Evolutionary conservation across 2,113 vertebrate species (phyloP).

Genomic region (Numida meleagris): DNA sequence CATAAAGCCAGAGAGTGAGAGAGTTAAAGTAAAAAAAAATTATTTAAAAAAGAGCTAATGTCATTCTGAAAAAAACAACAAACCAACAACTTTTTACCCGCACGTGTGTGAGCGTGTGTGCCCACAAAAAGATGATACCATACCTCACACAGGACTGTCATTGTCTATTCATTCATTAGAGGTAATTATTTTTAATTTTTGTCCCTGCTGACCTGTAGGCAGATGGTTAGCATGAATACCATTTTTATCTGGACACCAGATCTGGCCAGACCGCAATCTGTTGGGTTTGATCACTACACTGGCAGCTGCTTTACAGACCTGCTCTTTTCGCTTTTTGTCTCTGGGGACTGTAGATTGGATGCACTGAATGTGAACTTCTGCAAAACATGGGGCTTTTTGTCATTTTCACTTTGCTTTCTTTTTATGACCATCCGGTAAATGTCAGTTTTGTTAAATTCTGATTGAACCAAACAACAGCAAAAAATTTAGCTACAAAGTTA

Average conservation of each 20-base stretch:
- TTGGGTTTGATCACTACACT: slow-evolving; percentile 67
- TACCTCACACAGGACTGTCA: slow-evolving; percentile 73
- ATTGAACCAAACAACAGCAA: slow-evolving; percentile 40
- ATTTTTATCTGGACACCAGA: slow-evolving; percentile 81
- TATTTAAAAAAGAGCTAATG: background rate
- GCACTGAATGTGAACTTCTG: slow-evolving; percentile 73
- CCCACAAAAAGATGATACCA: slow-evolving; percentile 11
- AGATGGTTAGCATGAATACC: slow-evolving; percentile 83
- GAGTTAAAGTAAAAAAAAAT: background rate
- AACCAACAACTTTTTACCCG: background rate
- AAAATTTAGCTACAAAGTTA: slow-evolving; percentile 36
- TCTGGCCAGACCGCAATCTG: slow-evolving; percentile 67
- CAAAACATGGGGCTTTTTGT: slow-evolving; percentile 66
- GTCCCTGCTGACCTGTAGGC: slow-evolving; percentile 79
- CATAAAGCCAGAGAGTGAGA: background rate
- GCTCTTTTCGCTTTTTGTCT: slow-evolving; percentile 60
- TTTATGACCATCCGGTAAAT: slow-evolving; percentile 65
- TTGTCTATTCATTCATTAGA: slow-evolving; percentile 81
- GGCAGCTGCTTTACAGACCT: slow-evolving; percentile 71
- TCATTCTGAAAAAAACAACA: background rate
- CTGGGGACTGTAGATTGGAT: slow-evolving; percentile 53
- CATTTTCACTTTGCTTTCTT: slow-evolving; percentile 66
- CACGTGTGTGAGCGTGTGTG: background rate
- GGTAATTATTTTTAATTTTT: slow-evolving; percentile 82
- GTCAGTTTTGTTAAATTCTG: slow-evolving; percentile 62